Base-by-base conservation (phyloP, 2,888 invertebrate species). In the Orthonychiurus folsomi region DNA sequence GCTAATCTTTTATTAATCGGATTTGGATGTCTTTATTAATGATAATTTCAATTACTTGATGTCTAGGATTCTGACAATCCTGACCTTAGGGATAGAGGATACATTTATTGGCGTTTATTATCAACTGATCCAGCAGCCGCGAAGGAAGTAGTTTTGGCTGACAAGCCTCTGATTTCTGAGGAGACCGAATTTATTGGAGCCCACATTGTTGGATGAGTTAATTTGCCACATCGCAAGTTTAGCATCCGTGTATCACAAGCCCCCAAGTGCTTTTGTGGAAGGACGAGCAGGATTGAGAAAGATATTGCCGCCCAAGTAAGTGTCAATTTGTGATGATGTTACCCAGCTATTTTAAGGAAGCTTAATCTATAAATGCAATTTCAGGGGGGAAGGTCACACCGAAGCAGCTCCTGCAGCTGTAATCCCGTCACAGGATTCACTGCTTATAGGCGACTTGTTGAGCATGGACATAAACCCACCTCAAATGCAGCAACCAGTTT, bases 121-220 rank as follows among this genome's bases (percentile, higher is more conserved):
- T 97, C 96, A 48, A 99, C 99, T 0, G 99, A 99, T 80, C 99
- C 99, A 0, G 96, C 94, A 3, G 99, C 99, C 0, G 99, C 99
- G 24, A 99, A 99, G 77, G 96, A 99, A 78, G 97, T 99, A 47
- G 97, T 99, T 1, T 80, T 99, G 56, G 97, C 99, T 0, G 99
- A 99, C 78, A 99, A 99, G 76, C 99, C 99, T 1, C 82, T 99
- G 61, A 99, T 99, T 76, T 95, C 95, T 0, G 99, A 99, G 78
- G 99, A 99, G 81, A 99, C 97, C 0, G 99, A 99, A n/a, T 81
- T 81, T 97, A 54, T 79, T 99, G 70, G 99, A 99, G 77, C 99
- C 99, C 0, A 97, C 97, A 0, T 80, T 99, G 52, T 80, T 99
- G 66, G 97, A 99, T 78, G 99, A 99, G 79, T 84, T 99, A 63